A percentile compares a stretch with the other conserved stretches of the same genome.
Evolutionary conservation across 2,888 invertebrate species (phyloP).

Genomic region (Drosophila buzzatii): DNA sequence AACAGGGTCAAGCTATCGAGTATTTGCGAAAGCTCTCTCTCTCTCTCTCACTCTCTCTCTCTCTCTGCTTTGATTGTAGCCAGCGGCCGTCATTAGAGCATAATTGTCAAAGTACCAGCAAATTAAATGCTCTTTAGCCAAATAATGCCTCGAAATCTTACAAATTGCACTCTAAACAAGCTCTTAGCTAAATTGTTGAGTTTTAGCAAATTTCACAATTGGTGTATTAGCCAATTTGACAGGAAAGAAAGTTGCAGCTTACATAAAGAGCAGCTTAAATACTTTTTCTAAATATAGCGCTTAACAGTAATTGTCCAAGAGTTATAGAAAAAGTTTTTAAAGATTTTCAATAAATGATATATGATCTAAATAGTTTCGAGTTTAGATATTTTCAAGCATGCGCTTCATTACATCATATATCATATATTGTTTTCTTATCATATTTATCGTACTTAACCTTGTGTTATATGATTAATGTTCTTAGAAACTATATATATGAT

Average conservation of each 20-base stretch:
- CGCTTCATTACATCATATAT: neutral
- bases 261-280: neutral
- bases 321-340: neutral
- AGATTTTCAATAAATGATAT: neutral
- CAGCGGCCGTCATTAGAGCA: conserved; percentile 18
- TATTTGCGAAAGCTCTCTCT: conserved; percentile 7
- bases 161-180: conserved; percentile 10
- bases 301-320: neutral
- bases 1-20: conserved; percentile 21
- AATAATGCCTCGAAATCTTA: neutral
- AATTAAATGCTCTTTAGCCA: conserved; percentile 14
- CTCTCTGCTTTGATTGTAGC: neutral
- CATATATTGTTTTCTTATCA: neutral
- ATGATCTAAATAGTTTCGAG: too few species aligned
- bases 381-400: neutral
- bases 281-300: neutral
- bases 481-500: neutral
- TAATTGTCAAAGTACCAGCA: conserved; percentile 22
- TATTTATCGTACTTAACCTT: neutral
- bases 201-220: conserved; percentile 1
- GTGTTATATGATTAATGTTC: neutral
- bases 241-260: conserved; percentile 1
- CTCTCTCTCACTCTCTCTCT: neutral
- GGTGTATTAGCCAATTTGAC: neutral
- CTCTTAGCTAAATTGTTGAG: conserved; percentile 1